Evolutionary conservation across 2,797 vertebrate genomes (phyloP).

Genomic region (Falco peregrinus): DNA sequence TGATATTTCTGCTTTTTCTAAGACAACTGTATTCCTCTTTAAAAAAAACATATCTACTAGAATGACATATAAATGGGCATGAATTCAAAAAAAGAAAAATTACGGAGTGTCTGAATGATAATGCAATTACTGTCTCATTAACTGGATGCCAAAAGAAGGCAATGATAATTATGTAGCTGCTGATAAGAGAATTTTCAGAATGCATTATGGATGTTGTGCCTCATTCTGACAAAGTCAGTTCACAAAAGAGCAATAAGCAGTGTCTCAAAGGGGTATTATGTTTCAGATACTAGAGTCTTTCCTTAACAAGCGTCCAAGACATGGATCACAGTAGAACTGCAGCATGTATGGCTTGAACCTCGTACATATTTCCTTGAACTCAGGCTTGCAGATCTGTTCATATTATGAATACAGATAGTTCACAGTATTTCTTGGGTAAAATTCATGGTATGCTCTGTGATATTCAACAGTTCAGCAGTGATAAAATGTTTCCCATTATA

Average conservation of each 20-base stretch:
- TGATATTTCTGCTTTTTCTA: not conserved
- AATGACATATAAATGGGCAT: not conserved
- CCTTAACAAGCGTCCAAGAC: not conserved
- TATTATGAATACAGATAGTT: not conserved
- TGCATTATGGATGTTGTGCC: not conserved
- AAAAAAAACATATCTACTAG: not conserved
- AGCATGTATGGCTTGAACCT: not conserved
- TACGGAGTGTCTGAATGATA: not conserved
- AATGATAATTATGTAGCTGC: not conserved
- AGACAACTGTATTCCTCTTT: not conserved
- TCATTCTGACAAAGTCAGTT: not conserved
- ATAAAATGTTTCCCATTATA: not conserved
- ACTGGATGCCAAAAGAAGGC: not conserved
- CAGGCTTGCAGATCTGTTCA: not conserved
- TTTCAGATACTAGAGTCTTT: not conserved
- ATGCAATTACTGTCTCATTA: not conserved
- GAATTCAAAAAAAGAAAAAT: not conserved
- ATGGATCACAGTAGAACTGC: not conserved
- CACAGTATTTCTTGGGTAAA: not conserved
- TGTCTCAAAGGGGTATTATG: not conserved
- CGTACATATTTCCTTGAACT: not conserved
- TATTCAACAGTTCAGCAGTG: not conserved
- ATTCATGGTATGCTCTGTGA: not conserved
- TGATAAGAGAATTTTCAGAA: not conserved
- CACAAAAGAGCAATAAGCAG: not conserved